phyloP scores from a whole-genome alignment of 2,797 vertebrate genomes.

The Phalanger gymnotis region DNA sequence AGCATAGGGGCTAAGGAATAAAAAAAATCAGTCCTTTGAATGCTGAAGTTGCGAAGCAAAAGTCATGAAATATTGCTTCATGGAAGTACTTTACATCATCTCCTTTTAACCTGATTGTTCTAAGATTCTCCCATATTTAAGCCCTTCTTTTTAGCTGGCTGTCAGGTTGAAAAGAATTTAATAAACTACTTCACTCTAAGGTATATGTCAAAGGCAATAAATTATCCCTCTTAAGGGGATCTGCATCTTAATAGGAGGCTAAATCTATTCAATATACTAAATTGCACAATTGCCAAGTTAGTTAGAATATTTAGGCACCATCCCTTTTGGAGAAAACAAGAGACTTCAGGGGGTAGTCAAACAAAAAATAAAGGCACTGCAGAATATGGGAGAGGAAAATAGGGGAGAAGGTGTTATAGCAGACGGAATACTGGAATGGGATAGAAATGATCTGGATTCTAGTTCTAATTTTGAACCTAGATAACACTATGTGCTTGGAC shows the following conservation, averaged over 20 bases:
- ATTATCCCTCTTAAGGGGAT: slow-evolving; percentile 31
- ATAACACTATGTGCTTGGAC: neutral
- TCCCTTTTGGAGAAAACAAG: neutral
- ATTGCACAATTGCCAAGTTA: neutral
- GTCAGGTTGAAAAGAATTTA: slow-evolving; percentile 39
- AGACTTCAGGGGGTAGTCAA: neutral
- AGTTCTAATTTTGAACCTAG: neutral
- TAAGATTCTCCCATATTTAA: slow-evolving; percentile 22
- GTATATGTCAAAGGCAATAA: neutral
- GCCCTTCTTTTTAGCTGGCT: neutral
- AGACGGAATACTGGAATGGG: neutral
- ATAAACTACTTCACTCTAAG: neutral
- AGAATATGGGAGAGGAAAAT: neutral
- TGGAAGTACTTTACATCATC: neutral
- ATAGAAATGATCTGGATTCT: neutral
- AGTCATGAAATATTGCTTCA: neutral
- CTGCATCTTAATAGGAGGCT: neutral
- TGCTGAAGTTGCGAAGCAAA: neutral
- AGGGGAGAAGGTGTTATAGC: neutral
- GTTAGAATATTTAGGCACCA: neutral
- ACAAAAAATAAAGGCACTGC: neutral
- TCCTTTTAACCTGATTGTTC: neutral
- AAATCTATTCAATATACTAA: slow-evolving; percentile 23
- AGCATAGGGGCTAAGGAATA: neutral
- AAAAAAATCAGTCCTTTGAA: slow-evolving; percentile 3